Evolutionary conservation across 2,797 vertebrate genomes (phyloP), one percentile per base, ranked within the genome.

Genomic region (Labeo calbasu): DNA sequence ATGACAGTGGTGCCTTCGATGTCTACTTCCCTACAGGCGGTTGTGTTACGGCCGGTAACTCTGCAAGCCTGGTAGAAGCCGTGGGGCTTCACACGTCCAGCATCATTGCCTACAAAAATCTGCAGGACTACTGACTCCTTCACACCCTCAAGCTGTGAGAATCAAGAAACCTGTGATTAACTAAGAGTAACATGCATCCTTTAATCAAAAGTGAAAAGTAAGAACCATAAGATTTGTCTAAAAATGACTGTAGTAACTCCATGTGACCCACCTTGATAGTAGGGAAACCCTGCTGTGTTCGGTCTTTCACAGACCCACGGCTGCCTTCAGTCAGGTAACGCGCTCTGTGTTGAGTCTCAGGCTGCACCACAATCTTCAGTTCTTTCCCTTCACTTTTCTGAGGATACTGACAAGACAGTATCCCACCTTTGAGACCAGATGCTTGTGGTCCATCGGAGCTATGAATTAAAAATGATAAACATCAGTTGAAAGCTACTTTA

Each of bases 61-160:
- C 96, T 93, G 90, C 98, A 99, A 40, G 98, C 98, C 93, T 99
- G 98, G 92, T 99, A 99, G 94, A 99, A 99, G 36, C 98, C 98
- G 23, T 99, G 98, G 0, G 98, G 98, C 89, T 98, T 99, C 89
- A 99, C 97, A 2, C 98, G 96, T 2, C 98, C 98, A 0, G 97
- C 93, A 87, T 99, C 98, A 0, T 98, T 99, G n/a, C 97, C 98
- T 87, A 99, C 98, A 84, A 99, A 99, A 55, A 99, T 96, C 88
- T 98, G 98, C 88, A 99, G 93, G 86, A 97, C 94, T 89, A 98
- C 98, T 0, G 96, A 95, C 87, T 99, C 98, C 12, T 95, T 99
- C 91, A 98, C 95, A 61, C 98, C 98, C 91, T 99, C 98, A 92
- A 99, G 93, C 98, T 99, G 93, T 76, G 63, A 51, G 51, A 59